phyloP scores from a whole-genome alignment of 2,797 vertebrate genomes.

The Sternotherus odoratus region DNA sequence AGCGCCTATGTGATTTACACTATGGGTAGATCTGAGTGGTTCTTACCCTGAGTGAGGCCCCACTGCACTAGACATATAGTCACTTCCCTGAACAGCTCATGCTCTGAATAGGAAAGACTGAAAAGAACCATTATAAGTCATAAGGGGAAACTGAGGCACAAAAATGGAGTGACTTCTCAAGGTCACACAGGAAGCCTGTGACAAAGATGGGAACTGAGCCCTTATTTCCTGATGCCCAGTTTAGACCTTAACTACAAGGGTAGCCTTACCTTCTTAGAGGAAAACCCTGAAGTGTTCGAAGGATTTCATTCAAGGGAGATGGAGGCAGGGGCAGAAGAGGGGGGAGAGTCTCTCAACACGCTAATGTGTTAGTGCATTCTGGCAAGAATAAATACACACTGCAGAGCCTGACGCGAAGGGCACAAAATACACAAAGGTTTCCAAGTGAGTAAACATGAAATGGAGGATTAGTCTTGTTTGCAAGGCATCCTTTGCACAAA shows the following conservation, averaged over 20 bases:
- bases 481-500: background rate
- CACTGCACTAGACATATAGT: background rate
- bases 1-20: background rate
- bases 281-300: background rate
- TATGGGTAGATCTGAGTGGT: background rate
- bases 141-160: background rate
- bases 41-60: background rate
- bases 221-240: background rate
- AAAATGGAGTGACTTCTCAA: background rate
- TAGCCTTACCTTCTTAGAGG: background rate
- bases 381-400: background rate
- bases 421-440: background rate
- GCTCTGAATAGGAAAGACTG: background rate
- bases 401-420: background rate
- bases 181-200: background rate
- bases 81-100: background rate
- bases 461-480: background rate
- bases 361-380: background rate
- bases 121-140: background rate
- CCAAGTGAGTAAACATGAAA: background rate
- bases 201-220: background rate
- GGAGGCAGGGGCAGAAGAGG: rapidly evolving
- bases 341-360: background rate
- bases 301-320: background rate
- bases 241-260: background rate